Evolutionary conservation across 2,888 invertebrate species (phyloP), one percentile per base, ranked within the genome.

Genomic region (Tuberolachnus salignus): DNA sequence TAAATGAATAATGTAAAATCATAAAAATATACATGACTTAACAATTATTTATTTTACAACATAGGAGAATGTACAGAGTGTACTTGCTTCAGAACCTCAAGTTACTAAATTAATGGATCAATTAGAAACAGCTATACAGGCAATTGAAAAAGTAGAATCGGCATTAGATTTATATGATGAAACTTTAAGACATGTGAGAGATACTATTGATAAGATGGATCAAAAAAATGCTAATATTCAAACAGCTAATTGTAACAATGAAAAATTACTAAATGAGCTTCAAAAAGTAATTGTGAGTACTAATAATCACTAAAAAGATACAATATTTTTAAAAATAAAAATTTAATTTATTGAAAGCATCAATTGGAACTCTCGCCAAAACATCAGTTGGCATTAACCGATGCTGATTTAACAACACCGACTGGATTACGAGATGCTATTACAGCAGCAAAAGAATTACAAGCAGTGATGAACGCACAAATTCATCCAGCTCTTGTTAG

Each of bases 201-300:
- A 94, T 84, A 92, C 93, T 44, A 94, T 96, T 90, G 93, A 94
- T 83, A 92, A 94, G 84, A 95, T 96, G 88, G 94, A 94, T 82
- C 93, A 94, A 84, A 95, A 95, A 85, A 96, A 95, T 87, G 90
- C 92, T 13, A 89, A 93, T 85, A 93, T 95, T 83, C 92, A 93
- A 84, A 91, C 93, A 13, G 94, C 94, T 59, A 95, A 94, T 86
- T 90, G 89, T 83, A 97, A 94, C 86, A 95, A 94, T 85, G 91
- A 92, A 82, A 90, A 90, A 82, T 87, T 96, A 81, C 88, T 94
- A 83, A 89, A 89, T 81, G 93, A 95, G 85, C 88, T 98, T 16
- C 91, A 92, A 83, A 91, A 90, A 85, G 88, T 94, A 73, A 90
- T 94, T 84, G 92, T 93, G 87, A 87, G 90, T 87, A 80, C 21